Conservation (phyloP, 1,140 invertebrate species). For the Pseudomyrmex flavicornis region DNA sequence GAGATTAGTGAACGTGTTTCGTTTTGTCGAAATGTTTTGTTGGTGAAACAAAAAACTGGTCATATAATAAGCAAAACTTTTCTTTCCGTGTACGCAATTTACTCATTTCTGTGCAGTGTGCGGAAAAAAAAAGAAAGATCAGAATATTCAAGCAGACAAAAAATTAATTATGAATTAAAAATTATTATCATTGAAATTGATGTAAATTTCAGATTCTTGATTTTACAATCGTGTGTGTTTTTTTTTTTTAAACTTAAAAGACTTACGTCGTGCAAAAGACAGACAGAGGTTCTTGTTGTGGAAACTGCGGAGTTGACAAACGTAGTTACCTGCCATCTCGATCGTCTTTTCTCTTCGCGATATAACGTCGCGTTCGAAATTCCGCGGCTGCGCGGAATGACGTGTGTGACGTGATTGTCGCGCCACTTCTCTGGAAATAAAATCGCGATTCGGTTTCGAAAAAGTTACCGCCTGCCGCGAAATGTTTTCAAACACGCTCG, state of each 20-base stretch:
- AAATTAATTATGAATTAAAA: too few species aligned
- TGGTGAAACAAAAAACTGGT: too few species aligned
- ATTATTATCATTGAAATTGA: too few species aligned
- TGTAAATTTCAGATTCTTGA: too few species aligned
- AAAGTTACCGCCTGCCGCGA: conserved; percentile 7
- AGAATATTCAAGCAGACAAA: too few species aligned
- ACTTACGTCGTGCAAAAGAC: neutral
- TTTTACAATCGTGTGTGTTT: neutral
- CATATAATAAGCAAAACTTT: too few species aligned
- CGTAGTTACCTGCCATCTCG: conserved; percentile 57
- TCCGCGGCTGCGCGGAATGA: neutral
- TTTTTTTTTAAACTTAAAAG: neutral
- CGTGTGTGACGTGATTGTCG: neutral
- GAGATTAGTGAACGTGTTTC: too few species aligned
- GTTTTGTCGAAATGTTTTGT: too few species aligned
- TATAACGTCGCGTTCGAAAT: conserved; percentile 19
- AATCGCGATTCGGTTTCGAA: conserved; percentile 38
- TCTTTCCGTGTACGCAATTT: too few species aligned
- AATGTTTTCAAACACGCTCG: neutral
- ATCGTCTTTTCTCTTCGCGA: conserved; percentile 30
- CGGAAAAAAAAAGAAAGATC: too few species aligned
- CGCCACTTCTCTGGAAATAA: conserved; percentile 12
- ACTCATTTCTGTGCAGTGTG: too few species aligned
- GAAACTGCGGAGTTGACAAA: too few species aligned
- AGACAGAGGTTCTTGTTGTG: neutral